Conservation (phyloP, 2,113 vertebrate genomes). For the Toxotes jaculatrix region DNA sequence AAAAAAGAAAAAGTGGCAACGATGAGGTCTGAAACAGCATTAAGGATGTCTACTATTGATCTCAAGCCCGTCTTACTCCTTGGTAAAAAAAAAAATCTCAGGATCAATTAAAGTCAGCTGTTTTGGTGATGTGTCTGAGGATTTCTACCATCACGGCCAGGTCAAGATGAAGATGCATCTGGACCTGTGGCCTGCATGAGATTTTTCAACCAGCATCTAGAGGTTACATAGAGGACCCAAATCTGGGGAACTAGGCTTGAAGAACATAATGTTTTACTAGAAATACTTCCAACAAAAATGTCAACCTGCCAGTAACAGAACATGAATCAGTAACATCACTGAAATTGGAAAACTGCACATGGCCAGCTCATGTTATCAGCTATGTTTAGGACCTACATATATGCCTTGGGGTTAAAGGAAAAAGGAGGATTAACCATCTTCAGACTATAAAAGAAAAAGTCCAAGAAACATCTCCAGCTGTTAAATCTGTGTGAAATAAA, state of each 20-base stretch:
- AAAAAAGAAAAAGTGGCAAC: background rate
- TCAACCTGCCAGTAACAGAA: background rate
- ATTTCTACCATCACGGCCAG: background rate
- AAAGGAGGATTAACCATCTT: background rate
- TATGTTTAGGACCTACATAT: background rate
- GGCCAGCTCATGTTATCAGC: background rate
- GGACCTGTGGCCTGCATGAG: background rate
- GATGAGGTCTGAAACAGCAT: background rate
- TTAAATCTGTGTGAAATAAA: background rate
- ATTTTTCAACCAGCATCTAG: background rate
- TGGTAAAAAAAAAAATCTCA: background rate
- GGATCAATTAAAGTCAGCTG: background rate
- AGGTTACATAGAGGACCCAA: background rate
- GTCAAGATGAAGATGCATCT: background rate
- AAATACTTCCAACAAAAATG: background rate
- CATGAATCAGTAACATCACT: background rate
- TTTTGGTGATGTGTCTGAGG: background rate
- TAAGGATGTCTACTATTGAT: background rate
- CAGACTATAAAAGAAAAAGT: constrained; percentile 2
- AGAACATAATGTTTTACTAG: background rate
- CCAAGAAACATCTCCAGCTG: background rate
- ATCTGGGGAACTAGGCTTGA: background rate
- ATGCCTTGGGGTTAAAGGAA: background rate
- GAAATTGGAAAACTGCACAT: background rate
- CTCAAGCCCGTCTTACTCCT: background rate